phyloP scores from a whole-genome alignment of 2,113 vertebrate species.

The Haemorhous mexicanus region DNA sequence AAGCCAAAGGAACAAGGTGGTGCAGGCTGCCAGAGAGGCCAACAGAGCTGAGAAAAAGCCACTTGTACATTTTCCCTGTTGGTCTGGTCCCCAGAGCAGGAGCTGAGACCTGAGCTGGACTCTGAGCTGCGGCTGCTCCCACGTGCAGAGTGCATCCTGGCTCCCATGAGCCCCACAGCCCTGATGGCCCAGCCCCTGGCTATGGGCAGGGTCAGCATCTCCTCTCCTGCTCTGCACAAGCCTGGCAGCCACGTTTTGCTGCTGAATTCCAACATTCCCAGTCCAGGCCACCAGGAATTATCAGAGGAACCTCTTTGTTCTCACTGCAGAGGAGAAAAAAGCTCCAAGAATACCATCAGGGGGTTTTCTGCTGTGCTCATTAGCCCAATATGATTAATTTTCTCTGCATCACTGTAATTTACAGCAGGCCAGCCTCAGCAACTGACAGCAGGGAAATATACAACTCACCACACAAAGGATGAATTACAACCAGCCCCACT shows the following conservation, averaged over 20 bases:
- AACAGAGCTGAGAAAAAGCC: background rate
- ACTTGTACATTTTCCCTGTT: background rate
- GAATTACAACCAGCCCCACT: background rate
- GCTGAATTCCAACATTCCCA: background rate
- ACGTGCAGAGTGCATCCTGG: background rate
- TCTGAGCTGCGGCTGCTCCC: background rate
- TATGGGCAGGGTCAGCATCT: background rate
- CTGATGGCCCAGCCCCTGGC: background rate
- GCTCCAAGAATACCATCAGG: background rate
- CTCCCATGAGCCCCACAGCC: no score
- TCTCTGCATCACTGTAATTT: background rate
- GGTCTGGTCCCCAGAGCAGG: background rate
- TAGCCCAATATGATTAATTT: constrained; percentile 10
- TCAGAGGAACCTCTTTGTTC: background rate
- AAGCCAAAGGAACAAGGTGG: background rate
- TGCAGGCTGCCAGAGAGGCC: background rate
- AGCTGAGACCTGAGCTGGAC: background rate
- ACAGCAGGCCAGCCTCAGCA: background rate
- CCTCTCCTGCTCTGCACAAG: background rate
- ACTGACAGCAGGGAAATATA: background rate
- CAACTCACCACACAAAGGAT: background rate
- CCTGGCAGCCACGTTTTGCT: background rate
- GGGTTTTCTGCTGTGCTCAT: background rate
- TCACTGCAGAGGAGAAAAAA: background rate
- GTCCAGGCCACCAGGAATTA: background rate